These are phyloP conservation scores for Drosophila anceps DNA, from an alignment of 2,888 invertebrate genomes.

Conservation along the genomic window DNA sequence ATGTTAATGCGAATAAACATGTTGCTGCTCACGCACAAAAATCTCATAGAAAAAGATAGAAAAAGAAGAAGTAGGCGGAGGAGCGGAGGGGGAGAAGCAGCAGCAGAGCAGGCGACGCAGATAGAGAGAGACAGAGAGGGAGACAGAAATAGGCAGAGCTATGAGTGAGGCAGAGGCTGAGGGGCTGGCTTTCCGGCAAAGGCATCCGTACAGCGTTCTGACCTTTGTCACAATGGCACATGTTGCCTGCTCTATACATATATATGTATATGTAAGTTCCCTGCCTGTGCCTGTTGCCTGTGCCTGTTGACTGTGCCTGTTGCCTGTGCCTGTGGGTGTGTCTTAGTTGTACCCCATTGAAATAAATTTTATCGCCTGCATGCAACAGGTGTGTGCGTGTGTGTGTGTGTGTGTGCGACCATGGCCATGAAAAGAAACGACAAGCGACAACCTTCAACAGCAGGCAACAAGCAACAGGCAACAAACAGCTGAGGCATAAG, in stretches of 20 bases:
- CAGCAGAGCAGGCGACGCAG: not conserved
- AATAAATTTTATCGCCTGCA: conserved; percentile 59
- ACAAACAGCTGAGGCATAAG: conserved; percentile 20
- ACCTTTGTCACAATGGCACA: conserved; percentile 51
- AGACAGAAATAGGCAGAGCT: conserved; percentile 8
- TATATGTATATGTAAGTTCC: not conserved
- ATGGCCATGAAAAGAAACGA: conserved; percentile 57
- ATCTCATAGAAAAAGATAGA: conserved; percentile 7
- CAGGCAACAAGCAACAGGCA: conserved; percentile 9
- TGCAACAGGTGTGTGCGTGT: conserved; percentile 53
- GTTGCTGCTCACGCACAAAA: conserved; percentile 27
- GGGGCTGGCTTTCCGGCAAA: conserved; percentile 5
- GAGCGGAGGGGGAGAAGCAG: not conserved
- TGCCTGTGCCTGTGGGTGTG: conserved; percentile 10
- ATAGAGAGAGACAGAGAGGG: conserved; percentile 3
- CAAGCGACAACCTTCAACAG: conserved; percentile 37
- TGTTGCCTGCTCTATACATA: conserved; percentile 7
- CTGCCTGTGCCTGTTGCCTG: conserved; percentile 6
- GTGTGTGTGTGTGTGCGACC: conserved; percentile 6
- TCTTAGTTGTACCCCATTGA: conserved; percentile 32
- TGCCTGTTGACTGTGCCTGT: conserved; percentile 3
- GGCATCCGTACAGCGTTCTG: conserved; percentile 33
- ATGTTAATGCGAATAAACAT: conserved; percentile 37
- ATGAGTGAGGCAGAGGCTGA: not conserved
- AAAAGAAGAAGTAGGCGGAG: not conserved